Conservation (phyloP, 2,113 vertebrate genomes). For the Anarhynchus alexandrinus region DNA sequence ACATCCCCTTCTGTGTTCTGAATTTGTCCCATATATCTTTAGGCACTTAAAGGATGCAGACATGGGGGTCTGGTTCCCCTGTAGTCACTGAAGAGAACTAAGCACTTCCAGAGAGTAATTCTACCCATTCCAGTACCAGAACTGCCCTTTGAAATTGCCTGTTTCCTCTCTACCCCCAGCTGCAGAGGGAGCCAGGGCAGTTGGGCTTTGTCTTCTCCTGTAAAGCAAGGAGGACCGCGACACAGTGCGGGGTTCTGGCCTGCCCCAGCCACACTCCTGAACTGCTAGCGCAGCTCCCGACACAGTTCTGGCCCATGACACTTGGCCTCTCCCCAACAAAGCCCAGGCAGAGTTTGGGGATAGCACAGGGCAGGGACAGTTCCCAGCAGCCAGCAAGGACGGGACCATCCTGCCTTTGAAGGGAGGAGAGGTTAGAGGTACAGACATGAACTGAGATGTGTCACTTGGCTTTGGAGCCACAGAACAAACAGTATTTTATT, state of each 20-base stretch:
- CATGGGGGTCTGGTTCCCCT: neutral
- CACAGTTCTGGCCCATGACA: neutral
- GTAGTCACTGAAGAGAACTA: neutral
- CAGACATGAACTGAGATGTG: neutral
- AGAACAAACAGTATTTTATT: neutral
- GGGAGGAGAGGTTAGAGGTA: neutral
- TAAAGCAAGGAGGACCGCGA: neutral
- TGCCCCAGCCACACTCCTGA: neutral
- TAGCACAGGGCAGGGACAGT: neutral
- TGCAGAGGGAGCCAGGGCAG: accelerated
- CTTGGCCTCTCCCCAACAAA: neutral
- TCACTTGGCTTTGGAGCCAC: neutral
- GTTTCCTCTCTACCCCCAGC: neutral
- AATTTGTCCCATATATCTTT: neutral
- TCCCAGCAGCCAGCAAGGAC: neutral
- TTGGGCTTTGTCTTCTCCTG: neutral
- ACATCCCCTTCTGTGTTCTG: neutral
- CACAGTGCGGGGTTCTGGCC: neutral
- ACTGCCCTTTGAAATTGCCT: neutral
- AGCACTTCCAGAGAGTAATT: neutral
- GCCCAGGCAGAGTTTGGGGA: neutral
- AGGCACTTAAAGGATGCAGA: neutral
- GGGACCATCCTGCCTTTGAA: neutral
- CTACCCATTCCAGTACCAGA: neutral
- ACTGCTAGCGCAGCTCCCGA: neutral